Evolutionary conservation across 2,113 vertebrate species (phyloP).

Genomic region (Uria lomvia): DNA sequence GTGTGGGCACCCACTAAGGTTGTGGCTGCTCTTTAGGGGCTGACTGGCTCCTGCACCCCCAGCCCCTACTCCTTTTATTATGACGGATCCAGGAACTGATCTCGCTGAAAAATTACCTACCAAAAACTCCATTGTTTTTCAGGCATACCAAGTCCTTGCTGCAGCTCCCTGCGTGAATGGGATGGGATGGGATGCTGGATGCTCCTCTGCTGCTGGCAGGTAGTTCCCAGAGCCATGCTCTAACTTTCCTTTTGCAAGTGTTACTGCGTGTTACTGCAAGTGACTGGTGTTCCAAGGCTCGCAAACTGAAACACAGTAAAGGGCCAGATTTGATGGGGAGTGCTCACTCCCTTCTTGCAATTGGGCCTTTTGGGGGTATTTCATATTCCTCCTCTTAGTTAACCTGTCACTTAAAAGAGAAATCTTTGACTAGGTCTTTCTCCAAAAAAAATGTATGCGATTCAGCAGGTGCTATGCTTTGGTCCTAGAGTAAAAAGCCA

Average conservation of each 20-base stretch:
- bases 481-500: background rate
- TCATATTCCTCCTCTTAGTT: background rate
- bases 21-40: background rate
- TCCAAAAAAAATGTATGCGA: background rate
- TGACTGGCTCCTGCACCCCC: rapidly evolving
- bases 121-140: background rate
- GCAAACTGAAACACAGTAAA: background rate
- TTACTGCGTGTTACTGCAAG: background rate
- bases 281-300: background rate
- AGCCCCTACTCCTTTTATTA: too few species aligned
- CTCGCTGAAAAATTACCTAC: background rate
- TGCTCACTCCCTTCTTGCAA: background rate
- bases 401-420: background rate
- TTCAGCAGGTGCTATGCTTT: background rate
- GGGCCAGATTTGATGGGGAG: background rate
- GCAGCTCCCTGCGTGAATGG: background rate
- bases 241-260: background rate
- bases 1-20: background rate
- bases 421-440: background rate
- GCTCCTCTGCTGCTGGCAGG: background rate
- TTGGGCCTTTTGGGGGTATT: background rate
- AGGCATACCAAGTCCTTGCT: background rate
- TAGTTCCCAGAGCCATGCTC: background rate
- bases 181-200: too few species aligned
- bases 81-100: background rate